Base-by-base conservation (phyloP, 2,888 invertebrate genomes). In the Synergus laeviventris region DNA sequence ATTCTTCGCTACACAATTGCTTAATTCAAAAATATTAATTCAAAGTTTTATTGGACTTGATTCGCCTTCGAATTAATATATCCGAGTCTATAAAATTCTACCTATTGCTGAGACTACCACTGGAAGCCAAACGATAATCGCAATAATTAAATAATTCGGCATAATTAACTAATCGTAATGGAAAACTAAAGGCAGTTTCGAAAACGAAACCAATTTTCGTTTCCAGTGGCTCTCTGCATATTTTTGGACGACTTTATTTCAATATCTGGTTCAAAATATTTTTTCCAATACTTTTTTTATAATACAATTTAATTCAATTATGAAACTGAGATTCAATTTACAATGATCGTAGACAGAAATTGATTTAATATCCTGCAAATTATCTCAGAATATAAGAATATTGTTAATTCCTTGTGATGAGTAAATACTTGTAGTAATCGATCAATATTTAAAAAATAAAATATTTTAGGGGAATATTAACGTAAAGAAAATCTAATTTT, bases 241-340 rank as follows among this genome's bases (percentile, higher is more conserved):
- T 70, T 49, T 70, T n/a, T 9, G 49, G 49, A 45, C 24, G 39
- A 45, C 31, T 49, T 70, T 70, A 2, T 49, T 14, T 59, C 4
- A 14, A 31, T 31, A 31, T 18, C 18, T 66, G 42, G n/a, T 45
- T 9, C 0, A 61, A 61, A 61, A 62, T 36, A 38, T 18, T 62
- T 0, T 64, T 42, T 24, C 24, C 14, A 59, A 59, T 59, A 59
- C 24, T 24, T 18, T 59, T 24, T 14, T n/a, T n/a, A n/a, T 59
- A 14, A 14, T 59, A 59, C 21, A 59, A 59, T 14, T 11, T 21
- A 54, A 70, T 70, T 38, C 31, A 31, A 31, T 31, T 31, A 56
- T 31, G 38, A 73, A 74, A 64, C 16, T 24, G 42, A 73, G 73
- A 73, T 73, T 73, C 73, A 24, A 49, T 49, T 24, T 73, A 54